Percentiles rank a stretch among this genome's conserved stretches.
These are phyloP conservation scores for Ephestia elutella DNA, from an alignment of 1,140 invertebrate species.

Conservation along the genomic window DNA sequence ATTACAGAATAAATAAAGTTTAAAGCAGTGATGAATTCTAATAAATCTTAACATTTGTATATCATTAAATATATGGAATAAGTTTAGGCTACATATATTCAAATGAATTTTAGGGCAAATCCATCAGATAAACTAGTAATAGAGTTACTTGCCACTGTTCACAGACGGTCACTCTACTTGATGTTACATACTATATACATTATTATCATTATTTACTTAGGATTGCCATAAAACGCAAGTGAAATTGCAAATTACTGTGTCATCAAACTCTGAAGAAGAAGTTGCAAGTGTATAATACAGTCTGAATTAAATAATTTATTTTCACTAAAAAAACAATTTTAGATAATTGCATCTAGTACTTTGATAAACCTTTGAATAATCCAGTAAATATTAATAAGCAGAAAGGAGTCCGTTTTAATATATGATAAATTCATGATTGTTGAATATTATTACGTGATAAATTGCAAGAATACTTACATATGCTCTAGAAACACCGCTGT, in stretches of 20 bases:
- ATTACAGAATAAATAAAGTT: too few species aligned
- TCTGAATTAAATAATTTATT: too few species aligned
- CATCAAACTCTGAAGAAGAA: too few species aligned
- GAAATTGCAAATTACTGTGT: neutral
- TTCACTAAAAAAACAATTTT: too few species aligned
- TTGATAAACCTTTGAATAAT: too few species aligned
- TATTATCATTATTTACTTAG: neutral
- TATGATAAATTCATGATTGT: too few species aligned
- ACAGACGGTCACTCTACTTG: neutral
- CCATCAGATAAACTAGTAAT: neutral
- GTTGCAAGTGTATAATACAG: too few species aligned
- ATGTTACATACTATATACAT: neutral
- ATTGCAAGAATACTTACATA: constrained; percentile 26
- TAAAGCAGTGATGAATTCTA: neutral
- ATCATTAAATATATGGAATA: neutral
- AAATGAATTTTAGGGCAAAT: neutral
- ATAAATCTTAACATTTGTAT: neutral
- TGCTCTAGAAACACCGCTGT: constrained; percentile 25
- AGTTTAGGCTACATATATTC: neutral
- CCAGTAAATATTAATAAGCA: too few species aligned
- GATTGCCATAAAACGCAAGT: neutral
- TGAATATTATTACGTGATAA: neutral
- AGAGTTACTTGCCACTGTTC: neutral
- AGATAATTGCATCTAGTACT: too few species aligned
- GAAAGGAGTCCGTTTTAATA: too few species aligned